Evolutionary conservation across 2,797 vertebrate genomes (phyloP).

Genomic region (Setipinna tenuifilis): DNA sequence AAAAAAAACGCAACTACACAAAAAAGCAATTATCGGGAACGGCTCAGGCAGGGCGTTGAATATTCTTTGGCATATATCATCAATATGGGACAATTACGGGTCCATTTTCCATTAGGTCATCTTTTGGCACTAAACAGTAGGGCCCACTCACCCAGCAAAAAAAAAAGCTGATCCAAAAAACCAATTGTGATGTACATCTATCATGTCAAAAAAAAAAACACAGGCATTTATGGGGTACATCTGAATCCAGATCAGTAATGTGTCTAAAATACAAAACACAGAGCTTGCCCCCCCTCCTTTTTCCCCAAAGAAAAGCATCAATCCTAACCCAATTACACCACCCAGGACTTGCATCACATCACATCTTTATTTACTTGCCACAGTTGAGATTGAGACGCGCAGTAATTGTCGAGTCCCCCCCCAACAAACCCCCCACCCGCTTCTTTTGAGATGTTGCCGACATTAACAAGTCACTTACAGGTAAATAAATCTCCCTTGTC

Average conservation of each 20-base stretch:
- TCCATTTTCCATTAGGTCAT: constrained; percentile 21
- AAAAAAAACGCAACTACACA: neutral
- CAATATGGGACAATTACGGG: neutral
- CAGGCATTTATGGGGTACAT: neutral
- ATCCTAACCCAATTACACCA: constrained; percentile 3
- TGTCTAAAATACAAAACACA: neutral
- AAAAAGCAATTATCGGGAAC: neutral
- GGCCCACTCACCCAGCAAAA: neutral
- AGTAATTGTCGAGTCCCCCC: neutral
- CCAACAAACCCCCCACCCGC: neutral
- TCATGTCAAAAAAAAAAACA: neutral
- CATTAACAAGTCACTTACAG: constrained; percentile 32
- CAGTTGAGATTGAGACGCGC: neutral
- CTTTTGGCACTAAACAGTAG: neutral
- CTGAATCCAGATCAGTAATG: neutral
- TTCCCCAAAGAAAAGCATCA: neutral
- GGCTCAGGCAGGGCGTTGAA: neutral
- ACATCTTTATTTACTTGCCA: neutral
- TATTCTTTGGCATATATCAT: constrained; percentile 14
- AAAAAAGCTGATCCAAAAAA: constrained; percentile 17
- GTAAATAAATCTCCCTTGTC: constrained; percentile 36
- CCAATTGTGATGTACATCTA: neutral
- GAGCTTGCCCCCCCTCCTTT: neutral
- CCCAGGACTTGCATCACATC: neutral
- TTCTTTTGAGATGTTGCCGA: constrained; percentile 26